Evolutionary conservation across 1,140 invertebrate species (phyloP), one percentile per base, ranked within the genome.

Genomic region (Polypedilum vanderplanki): DNA sequence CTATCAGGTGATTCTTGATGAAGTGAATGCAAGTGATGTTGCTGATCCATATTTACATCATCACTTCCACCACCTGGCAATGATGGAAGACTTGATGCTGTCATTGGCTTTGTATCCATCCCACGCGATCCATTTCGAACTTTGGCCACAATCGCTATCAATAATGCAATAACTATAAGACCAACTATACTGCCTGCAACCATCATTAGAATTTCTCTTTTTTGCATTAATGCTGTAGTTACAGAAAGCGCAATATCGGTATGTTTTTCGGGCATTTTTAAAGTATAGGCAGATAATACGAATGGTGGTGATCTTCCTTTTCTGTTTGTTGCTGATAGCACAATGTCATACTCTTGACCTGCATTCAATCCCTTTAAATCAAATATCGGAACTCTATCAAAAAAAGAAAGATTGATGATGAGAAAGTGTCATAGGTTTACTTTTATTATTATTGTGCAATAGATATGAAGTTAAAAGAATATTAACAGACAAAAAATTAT

Each of bases 251-350:
- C 65, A 9, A 70, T 18, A 88, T 89, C 88, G 78, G 88, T 90
- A 76, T 89, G 87, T 80, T 88, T 90, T 78, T 91, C 89, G n/a
- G 90, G 88, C 20, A 87, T 86, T 78, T 90, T 90, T 1, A 90
- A 81, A 0, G 90, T 91, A 73, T 86, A 88, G 0, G 88, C 87
- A 74, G 86, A 86, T 7, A 90, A 80, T 7, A 82, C 82, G 15
- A 85, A 82, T 0, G 83, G 79, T 67, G 86, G 84, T 78, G 88
- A 89, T 64, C 85, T 81, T 15, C 89, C 90, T 79, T 90, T 90
- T 76, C 83, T 83, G 79, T 92, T 92, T 75, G 86, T 85, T 15
- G 90, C 87, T 78, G 88, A 90, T 22, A 90, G 78, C 24, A 82
- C 83, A 20, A 91, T 84, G 40, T 87, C 85, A 80, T 90, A 90